Evolutionary conservation across 2,888 invertebrate genomes (phyloP).

Genomic region (Thera obeliscata): DNA sequence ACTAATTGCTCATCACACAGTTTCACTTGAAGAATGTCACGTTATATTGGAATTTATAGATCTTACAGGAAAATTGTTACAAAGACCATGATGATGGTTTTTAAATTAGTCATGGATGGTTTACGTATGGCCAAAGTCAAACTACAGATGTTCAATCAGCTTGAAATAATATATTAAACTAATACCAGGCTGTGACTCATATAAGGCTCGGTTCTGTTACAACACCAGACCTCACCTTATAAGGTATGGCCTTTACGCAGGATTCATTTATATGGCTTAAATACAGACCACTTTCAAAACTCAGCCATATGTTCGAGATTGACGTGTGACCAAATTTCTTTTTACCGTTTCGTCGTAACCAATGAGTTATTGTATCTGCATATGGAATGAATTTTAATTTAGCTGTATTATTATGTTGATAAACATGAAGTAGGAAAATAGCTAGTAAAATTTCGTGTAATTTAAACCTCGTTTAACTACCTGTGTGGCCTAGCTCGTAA

Average conservation of each 20-base stretch:
- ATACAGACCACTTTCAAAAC: slow-evolving; percentile 79
- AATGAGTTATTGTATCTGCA: slow-evolving; percentile 25
- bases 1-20: neutral
- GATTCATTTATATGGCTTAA: slow-evolving; percentile 78
- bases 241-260: slow-evolving; percentile 74
- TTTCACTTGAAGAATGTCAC: neutral
- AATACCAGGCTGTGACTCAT: slow-evolving; percentile 77
- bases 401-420: neutral
- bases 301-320: slow-evolving; percentile 79
- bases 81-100: slow-evolving; percentile 6
- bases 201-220: slow-evolving; percentile 69
- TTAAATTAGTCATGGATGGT: slow-evolving; percentile 43
- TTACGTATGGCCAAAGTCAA: slow-evolving; percentile 47
- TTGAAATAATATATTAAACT: slow-evolving; percentile 71
- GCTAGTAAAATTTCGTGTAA: slow-evolving; percentile 31
- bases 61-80: neutral
- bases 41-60: neutral
- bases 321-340: slow-evolving; percentile 76
- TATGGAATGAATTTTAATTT: slow-evolving; percentile 24
- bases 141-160: slow-evolving; percentile 76
- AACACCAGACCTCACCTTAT: slow-evolving; percentile 73
- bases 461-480: slow-evolving; percentile 36
- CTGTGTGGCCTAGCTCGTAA: slow-evolving; percentile 52
- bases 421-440: slow-evolving; percentile 26
- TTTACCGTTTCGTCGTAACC: slow-evolving; percentile 40